A percentile compares a stretch with the other conserved stretches of the same genome.
phyloP scores from a whole-genome alignment of 2,888 invertebrate genomes.

The Drosophila pseudotakahashii region DNA sequence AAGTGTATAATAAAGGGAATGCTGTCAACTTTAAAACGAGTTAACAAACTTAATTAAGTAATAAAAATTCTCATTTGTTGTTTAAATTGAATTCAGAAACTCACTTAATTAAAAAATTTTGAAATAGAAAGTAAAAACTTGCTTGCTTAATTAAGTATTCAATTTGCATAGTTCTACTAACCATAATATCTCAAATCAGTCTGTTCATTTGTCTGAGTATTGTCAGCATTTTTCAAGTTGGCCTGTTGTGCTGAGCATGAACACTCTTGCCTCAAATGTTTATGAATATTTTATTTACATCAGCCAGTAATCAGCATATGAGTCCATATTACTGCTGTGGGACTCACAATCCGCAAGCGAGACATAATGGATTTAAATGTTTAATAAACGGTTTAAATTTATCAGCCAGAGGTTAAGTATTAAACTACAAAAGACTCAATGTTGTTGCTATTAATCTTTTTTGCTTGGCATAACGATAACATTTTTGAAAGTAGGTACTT shows the following conservation, averaged over 20 bases:
- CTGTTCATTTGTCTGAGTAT: constrained; percentile 27
- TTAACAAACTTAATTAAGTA: no score
- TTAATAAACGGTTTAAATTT: constrained; percentile 35
- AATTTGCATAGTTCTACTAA: not conserved
- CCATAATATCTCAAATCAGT: constrained; percentile 3
- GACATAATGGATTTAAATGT: constrained; percentile 10
- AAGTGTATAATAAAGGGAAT: no score
- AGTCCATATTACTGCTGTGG: constrained; percentile 60
- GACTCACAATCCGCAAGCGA: constrained; percentile 35
- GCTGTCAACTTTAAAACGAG: no score
- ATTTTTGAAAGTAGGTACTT: not conserved
- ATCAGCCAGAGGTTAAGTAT: not conserved
- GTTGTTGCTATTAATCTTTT: not conserved
- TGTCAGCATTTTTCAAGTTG: constrained; percentile 50
- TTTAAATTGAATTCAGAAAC: not conserved
- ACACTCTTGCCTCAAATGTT: constrained; percentile 24
- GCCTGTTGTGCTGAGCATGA: not conserved
- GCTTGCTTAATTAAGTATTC: not conserved
- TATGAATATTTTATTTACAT: constrained; percentile 63
- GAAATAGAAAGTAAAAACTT: not conserved
- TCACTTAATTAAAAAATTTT: no score
- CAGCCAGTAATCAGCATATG: constrained; percentile 54
- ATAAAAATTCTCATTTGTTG: no score
- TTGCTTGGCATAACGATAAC: not conserved
- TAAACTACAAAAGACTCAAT: not conserved